Conservation (phyloP, 2,888 invertebrate genomes). For the Drosophila tripunctata region DNA sequence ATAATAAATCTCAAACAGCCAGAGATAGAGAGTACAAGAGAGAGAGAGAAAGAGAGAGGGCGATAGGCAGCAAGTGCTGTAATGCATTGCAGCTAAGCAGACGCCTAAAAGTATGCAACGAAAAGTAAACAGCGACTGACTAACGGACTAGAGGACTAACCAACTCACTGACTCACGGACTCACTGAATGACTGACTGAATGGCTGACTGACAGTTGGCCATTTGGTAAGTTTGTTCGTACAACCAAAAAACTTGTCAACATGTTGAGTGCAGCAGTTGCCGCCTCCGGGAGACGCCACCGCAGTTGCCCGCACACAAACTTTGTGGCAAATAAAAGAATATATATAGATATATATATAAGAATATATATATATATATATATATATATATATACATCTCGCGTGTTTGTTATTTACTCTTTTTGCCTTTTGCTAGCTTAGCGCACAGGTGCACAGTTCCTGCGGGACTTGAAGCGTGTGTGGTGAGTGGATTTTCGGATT, state of each 20-base stretch:
- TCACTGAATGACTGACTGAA: slow-evolving; percentile 27
- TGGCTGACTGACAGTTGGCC: slow-evolving; percentile 50
- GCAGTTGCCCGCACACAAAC: slow-evolving; percentile 53
- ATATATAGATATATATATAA: too few species aligned
- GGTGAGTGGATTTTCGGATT: slow-evolving; percentile 39
- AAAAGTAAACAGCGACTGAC: slow-evolving; percentile 48
- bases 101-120: slow-evolving; percentile 65
- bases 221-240: slow-evolving; percentile 63
- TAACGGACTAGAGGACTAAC: slow-evolving; percentile 30
- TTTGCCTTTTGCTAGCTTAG: slow-evolving; percentile 1
- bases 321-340: slow-evolving; percentile 26
- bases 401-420: slow-evolving; percentile 43
- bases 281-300: slow-evolving; percentile 46
- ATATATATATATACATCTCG: too few species aligned
- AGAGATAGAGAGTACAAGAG: background rate
- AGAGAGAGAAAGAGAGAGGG: background rate
- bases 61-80: slow-evolving; percentile 9
- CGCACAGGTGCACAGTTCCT: slow-evolving; percentile 40
- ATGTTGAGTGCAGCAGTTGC: slow-evolving; percentile 70
- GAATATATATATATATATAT: too few species aligned
- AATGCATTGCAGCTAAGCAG: slow-evolving; percentile 63
- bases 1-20: slow-evolving; percentile 60
- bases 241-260: slow-evolving; percentile 68
- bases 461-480: slow-evolving; percentile 52
- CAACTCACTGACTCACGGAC: slow-evolving; percentile 30